A percentile compares a stretch with the other conserved stretches of the same genome.
phyloP scores from a whole-genome alignment of 2,888 invertebrate genomes.

The Torymus tubicola region DNA sequence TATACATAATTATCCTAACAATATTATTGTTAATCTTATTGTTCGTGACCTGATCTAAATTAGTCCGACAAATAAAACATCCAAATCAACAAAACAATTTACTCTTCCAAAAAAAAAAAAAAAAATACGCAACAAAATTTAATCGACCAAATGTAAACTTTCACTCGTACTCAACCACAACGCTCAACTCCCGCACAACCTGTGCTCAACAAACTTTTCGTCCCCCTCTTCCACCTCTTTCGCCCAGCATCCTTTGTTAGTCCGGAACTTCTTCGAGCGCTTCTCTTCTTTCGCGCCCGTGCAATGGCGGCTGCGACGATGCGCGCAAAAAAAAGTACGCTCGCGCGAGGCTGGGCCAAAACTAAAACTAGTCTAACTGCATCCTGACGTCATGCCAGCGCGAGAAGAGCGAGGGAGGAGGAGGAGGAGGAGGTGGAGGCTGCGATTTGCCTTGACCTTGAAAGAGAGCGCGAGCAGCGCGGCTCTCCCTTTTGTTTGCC shows the following conservation, averaged over 20 bases:
- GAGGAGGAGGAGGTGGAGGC: conserved; percentile 2
- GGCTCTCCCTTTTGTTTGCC: conserved; percentile 63
- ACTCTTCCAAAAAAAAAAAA: too few relatives aligned
- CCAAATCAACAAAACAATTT: too few relatives aligned
- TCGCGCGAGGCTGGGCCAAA: conserved; percentile 57
- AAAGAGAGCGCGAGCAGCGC: conserved; percentile 59
- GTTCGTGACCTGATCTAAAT: too few relatives aligned
- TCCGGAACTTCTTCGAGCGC: not conserved
- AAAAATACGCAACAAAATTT: too few relatives aligned
- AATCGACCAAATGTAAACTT: too few relatives aligned
- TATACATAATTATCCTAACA: too few relatives aligned
- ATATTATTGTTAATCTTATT: too few relatives aligned
- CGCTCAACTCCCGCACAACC: too few relatives aligned
- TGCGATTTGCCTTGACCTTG: conserved; percentile 73
- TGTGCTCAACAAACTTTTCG: too few relatives aligned
- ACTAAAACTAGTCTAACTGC: conserved; percentile 75
- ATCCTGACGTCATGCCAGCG: conserved; percentile 72
- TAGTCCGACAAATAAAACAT: too few relatives aligned
- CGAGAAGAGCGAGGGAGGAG: conserved; percentile 58
- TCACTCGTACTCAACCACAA: too few relatives aligned
- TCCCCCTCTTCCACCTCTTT: not conserved
- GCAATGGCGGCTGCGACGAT: conserved; percentile 43
- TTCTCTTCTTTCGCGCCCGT: not conserved
- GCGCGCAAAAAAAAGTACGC: conserved; percentile 36
- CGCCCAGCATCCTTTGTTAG: conserved; percentile 30